A percentile compares a stretch with the other conserved stretches of the same genome.
Evolutionary conservation across 2,888 invertebrate genomes (phyloP).

Genomic region (Leptodirus hochenwartii): DNA sequence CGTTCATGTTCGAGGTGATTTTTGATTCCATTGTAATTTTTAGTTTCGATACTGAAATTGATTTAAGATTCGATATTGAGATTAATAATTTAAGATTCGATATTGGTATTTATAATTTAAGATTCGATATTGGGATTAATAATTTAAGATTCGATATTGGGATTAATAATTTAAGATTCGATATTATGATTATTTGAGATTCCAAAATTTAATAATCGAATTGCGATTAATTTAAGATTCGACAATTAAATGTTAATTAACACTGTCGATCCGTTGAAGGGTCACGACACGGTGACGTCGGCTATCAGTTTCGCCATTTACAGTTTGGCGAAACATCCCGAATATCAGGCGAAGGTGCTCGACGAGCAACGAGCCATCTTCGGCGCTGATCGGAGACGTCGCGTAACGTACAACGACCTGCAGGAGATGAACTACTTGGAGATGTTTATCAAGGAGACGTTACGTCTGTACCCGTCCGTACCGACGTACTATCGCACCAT

Average conservation of each 20-base stretch:
- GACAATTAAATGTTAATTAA: neutral
- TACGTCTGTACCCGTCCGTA: slow-evolving; percentile 31
- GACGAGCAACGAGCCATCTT: slow-evolving; percentile 22
- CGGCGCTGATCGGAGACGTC: slow-evolving; percentile 14
- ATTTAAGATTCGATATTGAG: too few species aligned
- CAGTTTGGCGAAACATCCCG: slow-evolving; percentile 21
- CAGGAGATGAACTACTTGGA: slow-evolving; percentile 34
- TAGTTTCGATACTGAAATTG: too few species aligned
- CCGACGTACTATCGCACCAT: slow-evolving; percentile 25
- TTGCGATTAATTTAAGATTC: neutral
- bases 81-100: too few species aligned
- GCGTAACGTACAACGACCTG: slow-evolving; percentile 22
- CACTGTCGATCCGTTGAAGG: slow-evolving; percentile 9
- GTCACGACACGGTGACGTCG: slow-evolving; percentile 20
- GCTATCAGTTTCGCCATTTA: slow-evolving; percentile 25
- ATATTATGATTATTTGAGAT: neutral
- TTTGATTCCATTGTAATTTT: neutral
- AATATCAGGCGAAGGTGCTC: slow-evolving; percentile 22
- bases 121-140: too few species aligned
- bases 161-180: too few species aligned
- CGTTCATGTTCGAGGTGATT: slow-evolving; percentile 13
- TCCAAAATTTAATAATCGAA: neutral
- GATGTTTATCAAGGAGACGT: slow-evolving; percentile 30
- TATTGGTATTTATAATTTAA: too few species aligned
- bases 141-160: too few species aligned